phyloP scores from a whole-genome alignment of 2,113 vertebrate genomes.

The Leucoraja erinaceus region DNA sequence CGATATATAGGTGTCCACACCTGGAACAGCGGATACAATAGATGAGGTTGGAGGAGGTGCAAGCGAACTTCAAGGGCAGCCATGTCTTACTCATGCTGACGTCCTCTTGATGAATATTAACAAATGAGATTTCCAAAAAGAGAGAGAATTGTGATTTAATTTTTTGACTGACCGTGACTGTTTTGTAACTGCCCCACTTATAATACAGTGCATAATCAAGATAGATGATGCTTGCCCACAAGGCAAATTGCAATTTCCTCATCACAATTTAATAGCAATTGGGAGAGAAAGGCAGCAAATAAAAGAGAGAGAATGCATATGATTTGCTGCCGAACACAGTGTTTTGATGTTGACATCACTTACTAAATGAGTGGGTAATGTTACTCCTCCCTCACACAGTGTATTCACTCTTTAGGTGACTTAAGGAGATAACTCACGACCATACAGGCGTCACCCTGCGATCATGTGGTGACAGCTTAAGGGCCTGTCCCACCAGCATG shows the following conservation, averaged over 20 bases:
- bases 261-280: background rate
- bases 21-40: no score
- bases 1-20: no score
- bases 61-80: background rate
- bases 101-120: background rate
- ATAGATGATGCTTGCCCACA: background rate
- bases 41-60: no score
- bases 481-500: no score
- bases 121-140: background rate
- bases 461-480: no score
- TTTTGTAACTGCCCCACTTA: background rate
- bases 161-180: background rate
- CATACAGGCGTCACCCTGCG: no score
- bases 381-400: background rate
- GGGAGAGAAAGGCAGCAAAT: background rate
- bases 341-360: background rate
- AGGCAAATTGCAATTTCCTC: background rate
- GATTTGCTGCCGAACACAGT: background rate
- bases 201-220: background rate
- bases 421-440: no score
- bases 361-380: background rate
- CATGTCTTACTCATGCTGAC: background rate
- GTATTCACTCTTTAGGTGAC: no score
- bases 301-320: background rate
- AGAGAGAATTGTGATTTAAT: background rate